phyloP scores from a whole-genome alignment of 2,888 invertebrate species.

The Bursaphelenchus okinawaensis region DNA sequence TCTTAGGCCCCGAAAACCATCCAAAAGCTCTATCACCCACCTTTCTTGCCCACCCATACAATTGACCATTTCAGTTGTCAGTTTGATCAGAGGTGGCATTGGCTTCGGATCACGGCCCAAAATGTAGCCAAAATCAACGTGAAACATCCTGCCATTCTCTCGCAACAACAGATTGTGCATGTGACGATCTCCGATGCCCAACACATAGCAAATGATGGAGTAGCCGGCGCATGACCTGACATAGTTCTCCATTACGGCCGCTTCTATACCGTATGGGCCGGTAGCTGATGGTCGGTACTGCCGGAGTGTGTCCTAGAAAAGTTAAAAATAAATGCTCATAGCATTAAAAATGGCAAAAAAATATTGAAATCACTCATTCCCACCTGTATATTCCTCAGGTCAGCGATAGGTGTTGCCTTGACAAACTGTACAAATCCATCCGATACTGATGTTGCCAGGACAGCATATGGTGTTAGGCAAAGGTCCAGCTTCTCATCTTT shows the following conservation, averaged over 20 bases:
- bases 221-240: constrained; percentile 75
- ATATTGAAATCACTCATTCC: background rate
- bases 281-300: constrained; percentile 26
- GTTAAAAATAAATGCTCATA: background rate
- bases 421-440: constrained; percentile 95
- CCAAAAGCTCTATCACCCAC: background rate
- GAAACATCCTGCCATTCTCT: constrained; percentile 78
- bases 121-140: constrained; percentile 96
- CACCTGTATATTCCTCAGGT: constrained; percentile 29
- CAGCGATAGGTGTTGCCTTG: constrained; percentile 62
- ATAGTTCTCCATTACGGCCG: constrained; percentile 95
- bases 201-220: constrained; percentile 91
- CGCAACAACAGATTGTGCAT: constrained; percentile 91
- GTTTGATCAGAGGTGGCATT: constrained; percentile 95
- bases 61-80: constrained; percentile 98
- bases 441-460: constrained; percentile 87
- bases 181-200: constrained; percentile 76
- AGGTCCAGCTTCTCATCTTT: constrained; percentile 90
- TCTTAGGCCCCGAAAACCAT: background rate
- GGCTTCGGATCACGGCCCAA: constrained; percentile 92
- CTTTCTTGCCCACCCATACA: constrained; percentile 62
- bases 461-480: constrained; percentile 88
- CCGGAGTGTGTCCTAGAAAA: constrained; percentile 23
- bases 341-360: background rate
- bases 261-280: constrained; percentile 65